Base-by-base conservation (phyloP, 1,140 invertebrate species). In the Hetaerina americana region DNA sequence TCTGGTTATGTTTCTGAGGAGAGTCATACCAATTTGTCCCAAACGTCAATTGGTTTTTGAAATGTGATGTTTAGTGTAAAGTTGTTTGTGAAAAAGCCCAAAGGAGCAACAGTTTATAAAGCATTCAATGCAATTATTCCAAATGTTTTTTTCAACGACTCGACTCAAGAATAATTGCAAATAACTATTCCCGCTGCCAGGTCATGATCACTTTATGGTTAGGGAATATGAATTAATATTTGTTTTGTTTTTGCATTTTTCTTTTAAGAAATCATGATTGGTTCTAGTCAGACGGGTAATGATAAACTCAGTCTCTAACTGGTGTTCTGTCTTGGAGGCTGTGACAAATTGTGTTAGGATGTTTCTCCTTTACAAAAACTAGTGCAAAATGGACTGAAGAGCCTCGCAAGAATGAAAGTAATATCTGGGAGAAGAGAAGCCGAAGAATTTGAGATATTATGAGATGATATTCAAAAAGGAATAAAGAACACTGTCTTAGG, bases 261-360 rank as follows among this genome's bases (percentile, higher is more conserved):
- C 29, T 27, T 69, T 26, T 24, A 18, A 71, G 49, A 57, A 29
- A 15, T 68, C 28, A 28, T 68, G 72, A 75, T 75, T 73, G 74
- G 72, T 73, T 75, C 74, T 75, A 75, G 74, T 75, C 74, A 75
- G 71, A 72, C 57, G 73, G 72, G 74, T 75, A 72, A 75, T 73
- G 25, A 71, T 70, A 70, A 72, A 73, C 73, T 75, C 74, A 73
- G 72, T 75, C 74, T 75, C 73, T 73, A 73, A 73, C 72, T 27
- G 69, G 74, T 72, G 73, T 75, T 73, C 74, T 73, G 72, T 75
- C 74, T 71, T 73, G 73, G 74, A 75, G 74, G 74, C 74, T 75
- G 74, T 75, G 74, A 75, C 72, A 73, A 74, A 73, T 73, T 70
- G 72, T 74, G 73, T 73, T 74, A 73, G 74, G 72, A 73, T 74